Percentiles rank a stretch among this genome's conserved stretches.
These are phyloP conservation scores for Nemotelus pantherinus DNA, from an alignment of 2,888 invertebrate genomes.

Conservation along the genomic window DNA sequence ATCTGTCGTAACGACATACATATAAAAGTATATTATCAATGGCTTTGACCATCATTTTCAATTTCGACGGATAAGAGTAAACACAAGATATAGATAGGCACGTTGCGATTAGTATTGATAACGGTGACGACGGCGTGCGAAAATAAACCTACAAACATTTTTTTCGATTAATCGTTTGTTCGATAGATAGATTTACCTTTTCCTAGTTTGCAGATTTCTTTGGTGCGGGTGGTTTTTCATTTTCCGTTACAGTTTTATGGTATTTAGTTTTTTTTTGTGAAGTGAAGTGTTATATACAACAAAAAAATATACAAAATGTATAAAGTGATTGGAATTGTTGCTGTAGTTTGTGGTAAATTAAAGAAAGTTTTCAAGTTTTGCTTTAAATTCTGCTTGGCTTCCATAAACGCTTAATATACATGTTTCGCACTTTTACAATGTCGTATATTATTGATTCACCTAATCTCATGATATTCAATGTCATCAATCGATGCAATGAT, in stretches of 20 bases:
- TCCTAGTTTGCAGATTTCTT: too few relatives aligned
- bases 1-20: background rate
- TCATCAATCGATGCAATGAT: too few relatives aligned
- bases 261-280: too few relatives aligned
- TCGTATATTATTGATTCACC: too few relatives aligned
- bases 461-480: too few relatives aligned
- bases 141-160: background rate
- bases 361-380: background rate
- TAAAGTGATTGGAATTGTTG: constrained; percentile 32
- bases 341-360: constrained; percentile 36
- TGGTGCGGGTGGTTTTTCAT: too few relatives aligned
- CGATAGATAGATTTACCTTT: too few relatives aligned
- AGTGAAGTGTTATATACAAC: too few relatives aligned
- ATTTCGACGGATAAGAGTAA: constrained; percentile 33
- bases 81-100: constrained; percentile 4
- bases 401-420: background rate
- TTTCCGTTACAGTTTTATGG: too few relatives aligned
- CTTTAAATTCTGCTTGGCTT: background rate
- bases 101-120: constrained; percentile 6
- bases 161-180: background rate
- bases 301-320: constrained; percentile 17
- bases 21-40: constrained; percentile 35
- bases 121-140: constrained; percentile 14
- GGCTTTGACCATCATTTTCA: constrained; percentile 32
- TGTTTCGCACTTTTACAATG: too few relatives aligned